phyloP scores from a whole-genome alignment of 2,888 invertebrate species.

The Stramonita haemastoma region DNA sequence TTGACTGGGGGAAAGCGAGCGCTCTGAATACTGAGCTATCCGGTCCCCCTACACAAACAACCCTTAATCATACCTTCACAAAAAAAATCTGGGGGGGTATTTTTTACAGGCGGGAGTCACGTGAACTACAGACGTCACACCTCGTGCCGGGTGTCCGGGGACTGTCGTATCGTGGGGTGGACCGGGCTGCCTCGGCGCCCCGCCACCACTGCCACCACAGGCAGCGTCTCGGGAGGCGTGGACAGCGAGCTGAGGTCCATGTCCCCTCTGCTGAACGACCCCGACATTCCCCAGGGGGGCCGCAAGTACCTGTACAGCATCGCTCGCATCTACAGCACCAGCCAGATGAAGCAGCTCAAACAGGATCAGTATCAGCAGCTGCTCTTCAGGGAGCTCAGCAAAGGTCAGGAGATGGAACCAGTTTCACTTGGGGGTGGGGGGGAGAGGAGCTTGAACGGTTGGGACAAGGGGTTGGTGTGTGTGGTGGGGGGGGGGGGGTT shows the following conservation, averaged over 20 bases:
- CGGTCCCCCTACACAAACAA: too few species aligned
- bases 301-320: slow-evolving; percentile 65
- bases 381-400: slow-evolving; percentile 58
- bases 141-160: slow-evolving; percentile 54
- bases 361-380: slow-evolving; percentile 64
- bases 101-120: slow-evolving; percentile 53
- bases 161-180: slow-evolving; percentile 47
- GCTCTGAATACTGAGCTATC: too few species aligned
- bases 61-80: too few species aligned
- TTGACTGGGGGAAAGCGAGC: too few species aligned
- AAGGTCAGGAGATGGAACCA: slow-evolving; percentile 54
- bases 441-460: not conserved
- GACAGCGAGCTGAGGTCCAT: slow-evolving; percentile 45
- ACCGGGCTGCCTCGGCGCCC: slow-evolving; percentile 45
- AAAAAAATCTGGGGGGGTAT: too few species aligned
- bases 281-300: slow-evolving; percentile 59
- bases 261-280: slow-evolving; percentile 49
- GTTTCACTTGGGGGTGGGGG: not conserved
- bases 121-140: slow-evolving; percentile 64
- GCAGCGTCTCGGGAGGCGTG: not conserved
- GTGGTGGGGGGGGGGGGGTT: too few species aligned
- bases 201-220: not conserved
- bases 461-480: not conserved
- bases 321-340: slow-evolving; percentile 64
- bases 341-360: slow-evolving; percentile 62